A percentile compares a stretch with the other conserved stretches of the same genome.
Conservation (phyloP, 2,888 invertebrate species). For the Trisateles emortualis region DNA sequence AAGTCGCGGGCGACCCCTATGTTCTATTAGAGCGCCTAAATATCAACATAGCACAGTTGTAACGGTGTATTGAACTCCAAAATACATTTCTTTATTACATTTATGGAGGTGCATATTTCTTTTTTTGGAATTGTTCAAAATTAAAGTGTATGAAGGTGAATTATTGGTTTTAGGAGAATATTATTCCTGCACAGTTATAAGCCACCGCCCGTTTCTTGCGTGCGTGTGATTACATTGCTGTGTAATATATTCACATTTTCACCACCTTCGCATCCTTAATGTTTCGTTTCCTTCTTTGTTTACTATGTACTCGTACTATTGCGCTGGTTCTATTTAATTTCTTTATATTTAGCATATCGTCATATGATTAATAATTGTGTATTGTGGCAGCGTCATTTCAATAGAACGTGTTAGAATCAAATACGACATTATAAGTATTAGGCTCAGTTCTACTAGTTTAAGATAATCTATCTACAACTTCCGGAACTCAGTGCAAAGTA, state of each 20-base stretch:
- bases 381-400: not conserved
- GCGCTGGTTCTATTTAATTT: constrained; percentile 43
- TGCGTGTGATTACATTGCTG: constrained; percentile 83
- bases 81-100: constrained; percentile 23
- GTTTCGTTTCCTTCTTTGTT: constrained; percentile 72
- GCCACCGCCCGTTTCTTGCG: constrained; percentile 75
- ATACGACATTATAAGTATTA: not conserved
- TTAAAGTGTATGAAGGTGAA: constrained; percentile 79
- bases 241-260: constrained; percentile 85
- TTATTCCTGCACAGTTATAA: constrained; percentile 68
- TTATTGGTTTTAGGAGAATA: constrained; percentile 81
- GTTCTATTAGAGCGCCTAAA: too few species aligned
- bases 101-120: constrained; percentile 41
- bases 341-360: constrained; percentile 18
- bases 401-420: too few species aligned
- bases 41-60: too few species aligned
- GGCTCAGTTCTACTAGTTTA: constrained; percentile 42
- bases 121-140: constrained; percentile 70
- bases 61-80: constrained; percentile 2
- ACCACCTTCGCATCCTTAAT: constrained; percentile 82
- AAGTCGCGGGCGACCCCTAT: too few species aligned
- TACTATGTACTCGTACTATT: constrained; percentile 49
- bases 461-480: constrained; percentile 52
- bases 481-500: constrained; percentile 44
- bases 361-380: not conserved